phyloP scores from a whole-genome alignment of 2,888 invertebrate species.

The Drosophila borborema region DNA sequence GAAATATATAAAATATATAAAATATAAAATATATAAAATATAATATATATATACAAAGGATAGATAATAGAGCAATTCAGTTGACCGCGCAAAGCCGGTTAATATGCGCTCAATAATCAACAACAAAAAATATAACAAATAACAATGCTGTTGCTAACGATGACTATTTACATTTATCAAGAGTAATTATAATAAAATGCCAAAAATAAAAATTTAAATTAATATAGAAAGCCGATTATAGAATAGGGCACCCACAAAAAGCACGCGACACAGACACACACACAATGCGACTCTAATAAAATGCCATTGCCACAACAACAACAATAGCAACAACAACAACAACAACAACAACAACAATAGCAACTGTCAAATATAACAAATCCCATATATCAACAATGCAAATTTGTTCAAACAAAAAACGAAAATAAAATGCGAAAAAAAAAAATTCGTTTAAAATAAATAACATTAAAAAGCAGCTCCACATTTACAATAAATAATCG shows the following conservation, averaged over 20 bases:
- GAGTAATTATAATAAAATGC: slow-evolving; percentile 79
- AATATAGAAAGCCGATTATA: slow-evolving; percentile 82
- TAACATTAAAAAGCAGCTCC: slow-evolving; percentile 30
- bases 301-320: slow-evolving; percentile 43
- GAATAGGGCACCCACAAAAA: slow-evolving; percentile 12
- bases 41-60: neutral
- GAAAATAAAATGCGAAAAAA: slow-evolving; percentile 22
- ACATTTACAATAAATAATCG: slow-evolving; percentile 42
- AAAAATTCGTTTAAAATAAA: slow-evolving; percentile 15
- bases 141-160: slow-evolving; percentile 64
- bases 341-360: slow-evolving; percentile 35
- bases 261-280: slow-evolving; percentile 35
- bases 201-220: slow-evolving; percentile 81
- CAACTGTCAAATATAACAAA: slow-evolving; percentile 79
- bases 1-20: too few relatives aligned
- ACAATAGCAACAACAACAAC: slow-evolving; percentile 28
- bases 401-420: slow-evolving; percentile 42
- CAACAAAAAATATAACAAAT: slow-evolving; percentile 38
- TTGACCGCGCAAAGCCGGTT: slow-evolving; percentile 10
- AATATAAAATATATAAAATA: neutral
- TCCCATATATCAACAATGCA: slow-evolving; percentile 81
- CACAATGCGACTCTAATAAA: slow-evolving; percentile 34
- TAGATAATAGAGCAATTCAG: too few relatives aligned
- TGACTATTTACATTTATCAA: slow-evolving; percentile 77
- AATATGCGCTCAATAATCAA: neutral